A percentile compares a stretch with the other conserved stretches of the same genome.
Conservation (phyloP, 2,797 vertebrate species). For the Eulemur rubriventer region DNA sequence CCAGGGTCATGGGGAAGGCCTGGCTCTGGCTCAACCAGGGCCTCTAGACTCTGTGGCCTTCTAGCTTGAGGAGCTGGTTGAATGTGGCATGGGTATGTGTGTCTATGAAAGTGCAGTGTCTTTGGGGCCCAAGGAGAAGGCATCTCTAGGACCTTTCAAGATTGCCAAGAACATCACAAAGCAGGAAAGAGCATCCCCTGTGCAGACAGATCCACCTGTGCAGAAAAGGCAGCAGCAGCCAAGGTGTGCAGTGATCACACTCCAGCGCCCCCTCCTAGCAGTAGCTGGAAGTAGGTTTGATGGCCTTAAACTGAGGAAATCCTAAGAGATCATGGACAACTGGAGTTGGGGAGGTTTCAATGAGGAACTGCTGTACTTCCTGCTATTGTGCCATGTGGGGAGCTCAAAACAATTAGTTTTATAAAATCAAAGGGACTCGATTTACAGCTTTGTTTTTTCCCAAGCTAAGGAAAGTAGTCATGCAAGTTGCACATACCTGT, state of each 20-base stretch:
- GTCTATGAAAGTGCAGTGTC: background rate
- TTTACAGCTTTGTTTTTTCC: background rate
- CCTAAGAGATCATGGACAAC: background rate
- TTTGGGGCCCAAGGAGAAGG: background rate
- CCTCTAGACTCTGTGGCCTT: background rate
- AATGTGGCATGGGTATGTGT: background rate
- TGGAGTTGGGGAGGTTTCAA: background rate
- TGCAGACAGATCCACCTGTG: background rate
- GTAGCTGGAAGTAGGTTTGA: background rate
- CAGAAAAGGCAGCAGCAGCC: background rate
- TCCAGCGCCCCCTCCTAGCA: background rate
- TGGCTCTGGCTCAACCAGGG: background rate
- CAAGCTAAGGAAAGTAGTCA: background rate
- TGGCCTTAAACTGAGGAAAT: background rate
- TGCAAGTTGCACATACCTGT: background rate
- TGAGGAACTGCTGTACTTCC: background rate
- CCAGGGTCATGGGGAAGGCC: background rate
- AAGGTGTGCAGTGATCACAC: accelerated
- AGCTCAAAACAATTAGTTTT: background rate
- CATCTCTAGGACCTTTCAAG: background rate
- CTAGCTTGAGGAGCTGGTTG: background rate
- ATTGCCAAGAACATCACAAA: background rate
- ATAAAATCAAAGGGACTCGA: background rate
- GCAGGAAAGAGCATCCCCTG: background rate
- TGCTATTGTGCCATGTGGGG: background rate